Percentiles rank a stretch among this genome's conserved stretches.
phyloP scores from a whole-genome alignment of 2,797 vertebrate genomes.

The Protosalanx chinensis region DNA sequence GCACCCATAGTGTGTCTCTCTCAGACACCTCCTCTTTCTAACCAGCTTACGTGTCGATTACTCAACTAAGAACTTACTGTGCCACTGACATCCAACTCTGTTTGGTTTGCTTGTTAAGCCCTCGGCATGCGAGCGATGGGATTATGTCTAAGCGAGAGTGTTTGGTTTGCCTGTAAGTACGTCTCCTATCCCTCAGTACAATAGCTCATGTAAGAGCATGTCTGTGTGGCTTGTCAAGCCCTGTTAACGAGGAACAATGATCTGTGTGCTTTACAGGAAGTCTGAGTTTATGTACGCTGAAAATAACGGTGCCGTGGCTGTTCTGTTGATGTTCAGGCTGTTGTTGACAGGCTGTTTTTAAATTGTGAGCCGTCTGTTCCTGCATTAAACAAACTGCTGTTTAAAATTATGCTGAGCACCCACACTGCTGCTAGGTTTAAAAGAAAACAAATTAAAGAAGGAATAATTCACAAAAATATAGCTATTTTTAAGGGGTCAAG shows the following conservation, averaged over 20 bases:
- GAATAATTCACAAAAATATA: constrained; percentile 3
- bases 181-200: background rate
- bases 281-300: background rate
- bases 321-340: background rate
- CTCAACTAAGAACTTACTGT: background rate
- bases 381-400: background rate
- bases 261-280: background rate
- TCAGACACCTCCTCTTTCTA: background rate
- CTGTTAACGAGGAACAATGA: background rate
- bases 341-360: background rate
- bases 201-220: background rate
- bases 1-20: constrained; percentile 13
- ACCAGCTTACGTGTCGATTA: background rate
- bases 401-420: background rate
- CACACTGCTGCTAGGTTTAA: background rate
- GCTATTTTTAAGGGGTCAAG: background rate
- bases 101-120: constrained; percentile 10
- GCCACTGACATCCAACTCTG: background rate
- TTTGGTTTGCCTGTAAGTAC: constrained; percentile 9
- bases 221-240: background rate
- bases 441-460: background rate
- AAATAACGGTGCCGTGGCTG: background rate
- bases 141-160: background rate
- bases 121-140: background rate
- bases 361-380: background rate